Conservation (phyloP, 2,888 invertebrate genomes). For the Eristalis arbustorum region DNA sequence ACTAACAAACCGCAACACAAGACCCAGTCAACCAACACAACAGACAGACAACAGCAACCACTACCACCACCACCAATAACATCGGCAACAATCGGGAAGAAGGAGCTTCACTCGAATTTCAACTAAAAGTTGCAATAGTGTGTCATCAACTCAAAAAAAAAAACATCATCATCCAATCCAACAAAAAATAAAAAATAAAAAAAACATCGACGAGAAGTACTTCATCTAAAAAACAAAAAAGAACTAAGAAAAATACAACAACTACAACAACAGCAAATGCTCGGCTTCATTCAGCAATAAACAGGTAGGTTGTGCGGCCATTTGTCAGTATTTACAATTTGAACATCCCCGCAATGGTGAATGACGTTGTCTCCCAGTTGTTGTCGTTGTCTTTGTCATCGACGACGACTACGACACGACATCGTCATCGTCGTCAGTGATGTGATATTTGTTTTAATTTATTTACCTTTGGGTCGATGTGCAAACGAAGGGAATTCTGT, state of each 20-base stretch:
- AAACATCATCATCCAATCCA: conserved; percentile 4
- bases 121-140: not conserved
- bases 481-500: conserved; percentile 60
- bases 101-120: conserved; percentile 2
- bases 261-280: conserved; percentile 53
- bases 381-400: conserved; percentile 1
- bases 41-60: conserved; percentile 37
- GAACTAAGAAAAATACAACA: not conserved
- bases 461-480: conserved; percentile 67
- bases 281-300: conserved; percentile 67
- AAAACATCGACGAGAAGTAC: not conserved
- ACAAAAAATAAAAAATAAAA: no score
- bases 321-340: conserved; percentile 56
- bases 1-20: conserved; percentile 36
- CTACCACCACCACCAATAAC: not conserved
- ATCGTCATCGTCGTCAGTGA: conserved; percentile 23
- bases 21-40: conserved; percentile 44
- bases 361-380: not conserved
- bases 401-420: not conserved
- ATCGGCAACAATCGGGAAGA: conserved; percentile 19
- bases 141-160: not conserved
- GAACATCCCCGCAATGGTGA: conserved; percentile 17
- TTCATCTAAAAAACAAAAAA: not conserved
- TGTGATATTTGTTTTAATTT: conserved; percentile 40
- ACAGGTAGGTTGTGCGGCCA: conserved; percentile 61